Evolutionary conservation across 2,113 vertebrate genomes (phyloP), one percentile per base, ranked within the genome.

Genomic region (Engystomops pustulosus): DNA sequence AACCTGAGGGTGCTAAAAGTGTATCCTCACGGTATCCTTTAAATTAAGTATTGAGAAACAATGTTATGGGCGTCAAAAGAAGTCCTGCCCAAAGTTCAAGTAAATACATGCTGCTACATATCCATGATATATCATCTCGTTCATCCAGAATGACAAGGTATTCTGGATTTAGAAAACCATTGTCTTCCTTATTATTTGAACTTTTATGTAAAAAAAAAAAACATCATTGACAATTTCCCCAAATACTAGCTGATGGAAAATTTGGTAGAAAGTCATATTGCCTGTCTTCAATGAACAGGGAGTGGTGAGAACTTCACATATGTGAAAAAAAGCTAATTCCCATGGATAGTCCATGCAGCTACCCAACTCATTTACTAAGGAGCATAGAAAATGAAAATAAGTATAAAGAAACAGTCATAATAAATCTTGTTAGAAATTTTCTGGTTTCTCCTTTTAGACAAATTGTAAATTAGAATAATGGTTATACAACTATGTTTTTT

Each of bases 11-110:
- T 45, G 68, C 27, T 44, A 41, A 60, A 72, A 78, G 44, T 36
- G 49, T 34, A 81, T 72, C 74, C 25, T 49, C 17, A 32, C 6
- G 23, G 49, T 30, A 65, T 20, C 41, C 32, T 44, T 20, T 83
- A 65, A 75, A 47, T 75, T 70, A 78, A 30, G n/a, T 25, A 53
- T 85, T 85, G 83, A 34, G 60, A 70, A 68, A 85, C 65, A 44
- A 58, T 58, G 8, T 85, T 70, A 85, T 85, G 75, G 83, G 83
- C 34, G 83, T 85, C 65, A 51, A 9, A 25, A 58, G 27, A 55
- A 70, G 75, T 58, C 74, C 75, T 70, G 62, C 83, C 83, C 75
- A 79, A 55, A 51, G 34, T 68, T 58, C 83, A 79, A 68, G 75
- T 85, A 44, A 70, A 15, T 49, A 79, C 82, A 53, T 69, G 82